Conservation (phyloP, 2,888 invertebrate species). For the Caenorhabditis zanzibari region DNA sequence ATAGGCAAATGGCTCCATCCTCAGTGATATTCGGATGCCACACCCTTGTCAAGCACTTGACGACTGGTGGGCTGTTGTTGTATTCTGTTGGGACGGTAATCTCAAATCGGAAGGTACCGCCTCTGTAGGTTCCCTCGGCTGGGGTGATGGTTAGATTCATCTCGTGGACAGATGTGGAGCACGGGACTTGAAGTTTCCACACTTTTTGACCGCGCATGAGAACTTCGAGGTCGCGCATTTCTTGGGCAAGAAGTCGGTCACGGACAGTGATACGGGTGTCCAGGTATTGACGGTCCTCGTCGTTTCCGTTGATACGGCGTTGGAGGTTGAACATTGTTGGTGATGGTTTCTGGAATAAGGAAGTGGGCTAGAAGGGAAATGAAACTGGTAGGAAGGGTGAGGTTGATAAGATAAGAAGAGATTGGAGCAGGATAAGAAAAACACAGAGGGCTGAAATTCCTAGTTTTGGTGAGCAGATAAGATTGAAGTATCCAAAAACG, state of each 20-base stretch:
- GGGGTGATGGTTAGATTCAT: slow-evolving; percentile 88
- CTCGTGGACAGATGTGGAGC: slow-evolving; percentile 90
- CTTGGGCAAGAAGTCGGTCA: slow-evolving; percentile 82
- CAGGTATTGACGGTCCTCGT: slow-evolving; percentile 79
- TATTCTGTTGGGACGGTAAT: slow-evolving; percentile 94
- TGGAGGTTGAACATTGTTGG: slow-evolving; percentile 81
- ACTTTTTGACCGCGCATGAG: slow-evolving; percentile 88
- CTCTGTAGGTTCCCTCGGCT: slow-evolving; percentile 93
- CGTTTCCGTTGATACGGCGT: slow-evolving; percentile 80
- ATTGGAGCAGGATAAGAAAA: too few species aligned
- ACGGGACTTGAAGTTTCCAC: slow-evolving; percentile 90
- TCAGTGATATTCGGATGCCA: slow-evolving; percentile 98
- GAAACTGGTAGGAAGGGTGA: too few species aligned
- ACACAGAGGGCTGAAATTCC: too few species aligned
- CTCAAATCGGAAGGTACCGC: slow-evolving; percentile 92
- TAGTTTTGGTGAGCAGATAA: too few species aligned
- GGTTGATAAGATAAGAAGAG: too few species aligned
- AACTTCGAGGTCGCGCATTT: slow-evolving; percentile 90
- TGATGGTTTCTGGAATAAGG: not conserved
- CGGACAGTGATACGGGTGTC: slow-evolving; percentile 79
- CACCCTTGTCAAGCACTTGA: slow-evolving; percentile 92
- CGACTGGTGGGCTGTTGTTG: slow-evolving; percentile 96
- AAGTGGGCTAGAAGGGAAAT: too few species aligned
- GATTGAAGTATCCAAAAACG: too few species aligned
- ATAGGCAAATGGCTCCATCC: slow-evolving; percentile 94